Percentiles rank a stretch among this genome's conserved stretches.
phyloP scores from a whole-genome alignment of 2,113 vertebrate species.

The Planiliza haematocheilus region DNA sequence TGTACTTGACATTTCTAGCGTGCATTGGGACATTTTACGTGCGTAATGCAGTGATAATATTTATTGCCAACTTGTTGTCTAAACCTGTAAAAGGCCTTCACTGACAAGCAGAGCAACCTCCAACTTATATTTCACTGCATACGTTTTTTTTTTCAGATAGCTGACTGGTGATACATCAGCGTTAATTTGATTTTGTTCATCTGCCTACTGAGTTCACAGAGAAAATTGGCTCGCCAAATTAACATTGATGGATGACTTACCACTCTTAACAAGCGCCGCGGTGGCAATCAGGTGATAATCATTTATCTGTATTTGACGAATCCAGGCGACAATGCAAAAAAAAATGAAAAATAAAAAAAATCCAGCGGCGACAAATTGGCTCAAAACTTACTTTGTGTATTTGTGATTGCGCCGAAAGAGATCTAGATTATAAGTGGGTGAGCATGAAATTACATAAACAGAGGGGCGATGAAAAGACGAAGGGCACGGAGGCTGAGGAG shows the following conservation, averaged over 20 bases:
- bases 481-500: background rate
- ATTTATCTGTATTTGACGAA: slow-evolving; percentile 33
- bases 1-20: background rate
- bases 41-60: no score
- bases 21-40: background rate
- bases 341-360: no score
- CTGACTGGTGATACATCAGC: slow-evolving; percentile 34
- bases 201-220: slow-evolving; percentile 5
- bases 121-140: slow-evolving; percentile 22
- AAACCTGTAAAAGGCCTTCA: background rate
- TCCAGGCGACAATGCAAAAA: background rate
- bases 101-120: background rate
- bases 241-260: slow-evolving; percentile 45
- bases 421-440: background rate
- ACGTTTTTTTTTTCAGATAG: slow-evolving; percentile 12
- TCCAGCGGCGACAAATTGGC: background rate
- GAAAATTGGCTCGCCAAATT: slow-evolving; percentile 36
- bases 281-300: slow-evolving; percentile 26
- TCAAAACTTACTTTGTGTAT: background rate
- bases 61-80: background rate
- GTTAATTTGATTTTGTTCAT: slow-evolving; percentile 51
- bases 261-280: slow-evolving; percentile 11
- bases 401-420: background rate
- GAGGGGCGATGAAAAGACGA: slow-evolving; percentile 17
- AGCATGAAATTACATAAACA: slow-evolving; percentile 1